Evolutionary conservation across 2,888 invertebrate species (phyloP), one percentile per base, ranked within the genome.

Genomic region (Polydrusus cervinus): DNA sequence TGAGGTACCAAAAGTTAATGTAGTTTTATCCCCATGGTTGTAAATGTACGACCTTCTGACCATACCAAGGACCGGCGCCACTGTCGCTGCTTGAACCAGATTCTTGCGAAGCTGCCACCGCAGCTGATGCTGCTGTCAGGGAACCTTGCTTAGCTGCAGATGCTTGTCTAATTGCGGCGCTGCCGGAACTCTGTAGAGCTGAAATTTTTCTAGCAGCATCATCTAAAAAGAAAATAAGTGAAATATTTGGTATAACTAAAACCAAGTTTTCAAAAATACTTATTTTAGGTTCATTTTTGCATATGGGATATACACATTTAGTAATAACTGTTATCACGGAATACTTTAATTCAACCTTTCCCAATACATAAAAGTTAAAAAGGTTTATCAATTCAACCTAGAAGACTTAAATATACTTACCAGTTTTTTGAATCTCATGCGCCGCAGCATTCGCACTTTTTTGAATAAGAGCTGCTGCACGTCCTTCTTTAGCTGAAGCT

Each of bases 381-480:
- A 45, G n/a, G n/a, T 45, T 45, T n/a, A 16, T 47, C 0, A 6
- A 8, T 47, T 14, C n/a, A 14, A 47, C n/a, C n/a, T 7, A 16
- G 3, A 47, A 47, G 14, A 3, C 3, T 47, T 16, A 8, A 47
- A 34, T 38, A 6, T 7, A 66, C 49, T 72, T 77, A 90, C 90
- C 92, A 79, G 91, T 91, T 81, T 90, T 92, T 79, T 92, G 92
- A 64, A 94, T 89, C 81, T 93, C 91, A 1, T 91, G 92, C 0
- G 93, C 93, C 68, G 92, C 93, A 62, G 90, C 91, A 76, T 90
- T 90, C 0, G 94, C 94, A 14, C 92, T 92, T 47, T 91, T 90
- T 74, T 93, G 92, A 75, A 94, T 91, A 0, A 93, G 91, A 8
- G 90, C 89, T 0, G 94, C 94, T 0, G 94, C 94, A 9, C 92